Evolutionary conservation across 2,797 vertebrate species (phyloP), one percentile per base, ranked within the genome.

Genomic region (Spea hammondii): DNA sequence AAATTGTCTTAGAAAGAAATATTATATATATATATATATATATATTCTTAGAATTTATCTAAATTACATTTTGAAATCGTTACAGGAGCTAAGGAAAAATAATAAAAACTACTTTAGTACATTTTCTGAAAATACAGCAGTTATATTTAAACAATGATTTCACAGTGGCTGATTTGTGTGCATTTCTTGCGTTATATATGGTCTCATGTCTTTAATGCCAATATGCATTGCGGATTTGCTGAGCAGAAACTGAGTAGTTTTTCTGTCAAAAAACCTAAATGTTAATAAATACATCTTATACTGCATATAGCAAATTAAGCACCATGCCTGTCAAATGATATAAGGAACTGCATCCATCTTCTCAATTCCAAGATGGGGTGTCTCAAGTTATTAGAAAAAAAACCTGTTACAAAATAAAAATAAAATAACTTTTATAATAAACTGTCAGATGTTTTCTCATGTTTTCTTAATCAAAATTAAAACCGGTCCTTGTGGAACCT

Each of bases 251-350:
- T 54, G 67, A 75, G 67, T 67, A 75, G 72, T 76, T 70, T 75
- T 59, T 50, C 78, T 80, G 78, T 80, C 78, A 80, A 67, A 59
- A 71, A 75, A 80, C 57, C 72, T 80, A 75, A 80, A 80, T 75
- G 78, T 75, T 80, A 80, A 80, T 80, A 80, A 80, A 80, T 75
- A 80, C 53, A 74, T 79, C 59, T 74, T 74, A 70, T 60, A 48
- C 57, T 70, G 32, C 74, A 32, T 32, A 76, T 62, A 70, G 50
- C 72, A 75, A 80, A 76, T 80, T 70, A 71, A 65, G 49, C 32
- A 50, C 71, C 78, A 76, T 57, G 72, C 57, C 48, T 75, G 78
- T 80, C 78, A 80, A 57, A 75, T 65, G 66, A 60, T 46, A 65
- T 75, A 57, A 57, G 50, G 70, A 62, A 49, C 53, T 59, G 46